A percentile compares a stretch with the other conserved stretches of the same genome.
Evolutionary conservation across 64 coral and sea anemone species (phyloP).

Genomic region (Hydrozoanthus tunicans): DNA sequence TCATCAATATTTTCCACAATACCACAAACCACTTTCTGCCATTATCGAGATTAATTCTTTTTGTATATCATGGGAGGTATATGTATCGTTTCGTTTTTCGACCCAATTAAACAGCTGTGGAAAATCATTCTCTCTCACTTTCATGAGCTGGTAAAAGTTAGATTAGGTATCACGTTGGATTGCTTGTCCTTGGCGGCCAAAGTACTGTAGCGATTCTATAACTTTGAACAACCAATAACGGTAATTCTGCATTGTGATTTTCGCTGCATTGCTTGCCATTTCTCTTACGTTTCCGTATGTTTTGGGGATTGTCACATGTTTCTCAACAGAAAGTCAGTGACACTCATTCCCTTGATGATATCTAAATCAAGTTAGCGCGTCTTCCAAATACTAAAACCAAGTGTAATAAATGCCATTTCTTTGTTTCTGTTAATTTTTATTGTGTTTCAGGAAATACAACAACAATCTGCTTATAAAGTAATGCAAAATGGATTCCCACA

Average conservation of each 20-base stretch:
- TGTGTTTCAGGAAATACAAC: constrained; percentile 9
- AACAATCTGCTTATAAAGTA: constrained; percentile 8
- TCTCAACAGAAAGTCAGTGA: constrained; percentile 41
- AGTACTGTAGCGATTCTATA: constrained; percentile 35
- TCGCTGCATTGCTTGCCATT: constrained; percentile 30
- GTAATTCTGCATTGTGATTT: constrained; percentile 40
- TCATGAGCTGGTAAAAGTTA: constrained; percentile 43
- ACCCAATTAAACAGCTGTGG: constrained; percentile 33
- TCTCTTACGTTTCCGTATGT: constrained; percentile 48
- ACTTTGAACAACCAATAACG: constrained; percentile 29
- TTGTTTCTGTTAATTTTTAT: constrained; percentile 39
- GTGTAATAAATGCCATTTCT: constrained; percentile 45
- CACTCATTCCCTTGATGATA: constrained; percentile 27
- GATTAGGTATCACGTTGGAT: constrained; percentile 44
- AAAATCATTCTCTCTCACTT: constrained; percentile 39
- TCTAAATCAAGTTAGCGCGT: constrained; percentile 14
- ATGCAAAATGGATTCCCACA: background rate
- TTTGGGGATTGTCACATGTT: constrained; percentile 30
- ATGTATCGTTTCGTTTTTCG: constrained; percentile 43
- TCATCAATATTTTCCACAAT: constrained; percentile 12
- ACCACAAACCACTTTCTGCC: constrained; percentile 1
- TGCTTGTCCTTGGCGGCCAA: constrained; percentile 33
- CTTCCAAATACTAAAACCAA: constrained; percentile 38
- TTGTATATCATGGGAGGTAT: constrained; percentile 65
- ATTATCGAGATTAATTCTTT: constrained; percentile 52